Evolutionary conservation across 2,888 invertebrate genomes (phyloP).

Genomic region (Eristalis tenax): DNA sequence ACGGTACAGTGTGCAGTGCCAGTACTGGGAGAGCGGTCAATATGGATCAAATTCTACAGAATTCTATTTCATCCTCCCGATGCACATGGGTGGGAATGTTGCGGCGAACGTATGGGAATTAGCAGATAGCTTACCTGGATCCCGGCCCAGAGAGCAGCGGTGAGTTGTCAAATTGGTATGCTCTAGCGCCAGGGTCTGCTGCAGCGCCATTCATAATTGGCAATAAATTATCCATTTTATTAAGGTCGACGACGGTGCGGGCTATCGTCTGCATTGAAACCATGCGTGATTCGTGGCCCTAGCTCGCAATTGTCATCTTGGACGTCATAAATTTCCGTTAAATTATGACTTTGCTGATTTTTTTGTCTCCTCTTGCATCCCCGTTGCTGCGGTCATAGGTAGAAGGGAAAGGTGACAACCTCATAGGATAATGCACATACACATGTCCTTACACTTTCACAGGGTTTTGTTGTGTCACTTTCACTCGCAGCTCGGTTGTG

Average conservation of each 20-base stretch:
- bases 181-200: slow-evolving; percentile 21
- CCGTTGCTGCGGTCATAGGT: slow-evolving; percentile 9
- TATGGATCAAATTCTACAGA: slow-evolving; percentile 56
- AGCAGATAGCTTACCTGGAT: slow-evolving; percentile 20
- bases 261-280: not conserved
- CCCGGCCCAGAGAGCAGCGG: slow-evolving; percentile 19
- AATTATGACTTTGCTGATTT: slow-evolving; percentile 76
- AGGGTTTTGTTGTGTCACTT: slow-evolving; percentile 35
- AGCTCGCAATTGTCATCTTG: slow-evolving; percentile 43
- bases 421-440: not conserved
- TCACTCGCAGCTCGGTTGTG: slow-evolving; percentile 50
- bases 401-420: slow-evolving; percentile 22
- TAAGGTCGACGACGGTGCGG: slow-evolving; percentile 2
- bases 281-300: not conserved
- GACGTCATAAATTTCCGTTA: slow-evolving; percentile 79
- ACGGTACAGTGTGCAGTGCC: slow-evolving; percentile 43
- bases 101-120: slow-evolving; percentile 41
- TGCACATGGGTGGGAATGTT: slow-evolving; percentile 57
- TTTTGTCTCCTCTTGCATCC: slow-evolving; percentile 30
- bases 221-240: slow-evolving; percentile 66
- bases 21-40: not conserved
- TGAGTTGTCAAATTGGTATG: slow-evolving; percentile 55
- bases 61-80: slow-evolving; percentile 22
- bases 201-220: slow-evolving; percentile 56
- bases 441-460: slow-evolving; percentile 57